Evolutionary conservation across 2,888 invertebrate species (phyloP), one percentile per base, ranked within the genome.

Genomic region (Leucozona laternaria): DNA sequence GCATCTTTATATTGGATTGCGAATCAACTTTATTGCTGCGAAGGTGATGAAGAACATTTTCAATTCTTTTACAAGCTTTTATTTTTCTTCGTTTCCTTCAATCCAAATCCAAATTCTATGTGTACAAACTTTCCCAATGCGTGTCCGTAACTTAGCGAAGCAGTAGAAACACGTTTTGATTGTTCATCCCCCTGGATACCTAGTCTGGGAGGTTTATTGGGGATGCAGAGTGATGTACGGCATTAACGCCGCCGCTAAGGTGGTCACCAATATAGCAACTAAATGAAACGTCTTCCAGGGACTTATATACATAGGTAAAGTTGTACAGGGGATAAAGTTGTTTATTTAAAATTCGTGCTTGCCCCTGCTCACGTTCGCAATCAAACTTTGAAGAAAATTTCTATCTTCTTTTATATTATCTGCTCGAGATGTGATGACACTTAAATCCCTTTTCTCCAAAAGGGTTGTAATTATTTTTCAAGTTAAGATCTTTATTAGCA

Each of bases 371-470:
- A 73, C 73, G 55, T 81, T 77, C 20, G 80, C 60, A 73, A 80
- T 85, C 66, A 80, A 81, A 81, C 40, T 81, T 78, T 83, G 17
- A 15, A 58, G 58, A 72, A 58, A 60, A 25, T 20, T 45, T 31
- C 53, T 37, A 13, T 20, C 13, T 76, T 57, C 37, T 77, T 55
- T 79, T 82, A 75, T 86, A 75, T 86, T 86, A 78, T 75, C 85
- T 70, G 48, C 75, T 81, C 64, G 78, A 73, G 73, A 82, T 86
- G 78, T 71, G 86, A 79, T 86, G 78, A 75, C 81, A 70, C 78
- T 81, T 70, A 50, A 75, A 55, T 60, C 71, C 73, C 60, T 86
- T 82, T 71, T 62, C 28, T 62, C 31, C 17, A 45, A 72, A 71
- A 77, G 72, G 66, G 80, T 58, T 80, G 66, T 66, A 71, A 79